A percentile compares a stretch with the other conserved stretches of the same genome.
Evolutionary conservation across 2,797 vertebrate genomes (phyloP).

Genomic region (Huso huso): DNA sequence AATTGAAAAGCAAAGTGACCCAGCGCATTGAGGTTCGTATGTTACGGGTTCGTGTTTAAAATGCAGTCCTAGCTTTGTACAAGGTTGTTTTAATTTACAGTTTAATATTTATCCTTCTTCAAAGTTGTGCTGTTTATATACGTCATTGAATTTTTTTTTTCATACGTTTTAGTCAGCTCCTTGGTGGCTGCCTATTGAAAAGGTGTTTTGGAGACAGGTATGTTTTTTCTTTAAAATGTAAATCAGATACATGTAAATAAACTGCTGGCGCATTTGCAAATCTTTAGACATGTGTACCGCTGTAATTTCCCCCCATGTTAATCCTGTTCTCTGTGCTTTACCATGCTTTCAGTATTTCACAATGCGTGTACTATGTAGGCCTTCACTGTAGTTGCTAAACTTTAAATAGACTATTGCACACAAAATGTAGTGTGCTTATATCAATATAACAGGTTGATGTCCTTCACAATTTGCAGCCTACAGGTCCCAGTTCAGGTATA

Average conservation of each 20-base stretch:
- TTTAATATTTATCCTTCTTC: background rate
- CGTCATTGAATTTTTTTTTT: background rate
- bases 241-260: background rate
- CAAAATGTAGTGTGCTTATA: no score
- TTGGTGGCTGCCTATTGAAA: conserved; percentile 88
- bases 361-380: no score
- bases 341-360: no score
- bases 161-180: conserved; percentile 67
- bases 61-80: background rate
- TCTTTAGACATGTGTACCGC: no score
- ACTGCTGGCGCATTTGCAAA: background rate
- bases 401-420: no score
- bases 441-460: no score
- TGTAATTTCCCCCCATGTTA: background rate
- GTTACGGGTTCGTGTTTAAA: background rate
- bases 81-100: background rate
- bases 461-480: conserved; percentile 53
- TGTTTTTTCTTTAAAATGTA: conserved; percentile 13
- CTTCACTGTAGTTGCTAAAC: no score
- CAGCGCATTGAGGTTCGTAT: conserved; percentile 74
- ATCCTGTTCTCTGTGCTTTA: background rate
- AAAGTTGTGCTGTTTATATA: background rate
- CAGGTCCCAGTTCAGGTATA: conserved; percentile 82
- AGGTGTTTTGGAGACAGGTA: conserved; percentile 91
- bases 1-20: conserved; percentile 77